A percentile compares a stretch with the other conserved stretches of the same genome.
Evolutionary conservation across 2,888 invertebrate species (phyloP).

Genomic region (Nomada hirtipes): DNA sequence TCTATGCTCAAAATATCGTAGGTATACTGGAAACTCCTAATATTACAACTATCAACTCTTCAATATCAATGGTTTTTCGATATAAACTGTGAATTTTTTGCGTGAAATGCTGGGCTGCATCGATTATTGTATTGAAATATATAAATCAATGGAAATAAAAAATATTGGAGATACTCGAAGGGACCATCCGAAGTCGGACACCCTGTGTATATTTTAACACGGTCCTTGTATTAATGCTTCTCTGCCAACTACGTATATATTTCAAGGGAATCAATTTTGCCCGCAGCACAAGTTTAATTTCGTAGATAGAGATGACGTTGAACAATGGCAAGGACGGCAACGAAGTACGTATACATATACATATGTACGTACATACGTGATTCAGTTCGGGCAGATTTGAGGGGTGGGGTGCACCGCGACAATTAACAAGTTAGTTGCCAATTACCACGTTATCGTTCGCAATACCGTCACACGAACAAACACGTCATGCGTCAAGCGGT

Average conservation of each 20-base stretch:
- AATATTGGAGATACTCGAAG: no score
- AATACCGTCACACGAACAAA: constrained; percentile 28
- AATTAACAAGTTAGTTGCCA: constrained; percentile 44
- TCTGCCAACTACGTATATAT: not conserved
- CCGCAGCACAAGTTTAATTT: not conserved
- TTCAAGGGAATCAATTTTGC: not conserved
- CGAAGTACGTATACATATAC: not conserved
- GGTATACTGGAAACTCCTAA: no score
- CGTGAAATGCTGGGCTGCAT: no score
- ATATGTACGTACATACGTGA: not conserved
- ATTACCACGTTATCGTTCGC: constrained; percentile 34
- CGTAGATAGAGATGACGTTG: not conserved
- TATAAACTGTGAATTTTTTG: no score
- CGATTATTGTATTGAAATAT: no score
- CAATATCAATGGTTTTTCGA: no score
- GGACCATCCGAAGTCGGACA: no score
- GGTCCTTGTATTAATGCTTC: not conserved
- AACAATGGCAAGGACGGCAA: not conserved
- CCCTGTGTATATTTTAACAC: no score
- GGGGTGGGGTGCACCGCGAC: not conserved
- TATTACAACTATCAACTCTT: no score
- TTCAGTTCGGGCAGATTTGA: constrained; percentile 25
- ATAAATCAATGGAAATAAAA: no score
- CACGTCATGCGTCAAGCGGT: constrained; percentile 22
- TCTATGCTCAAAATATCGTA: no score